These are phyloP conservation scores for Pterostichus niger DNA, from an alignment of 2,888 invertebrate genomes.

Conservation along the genomic window DNA sequence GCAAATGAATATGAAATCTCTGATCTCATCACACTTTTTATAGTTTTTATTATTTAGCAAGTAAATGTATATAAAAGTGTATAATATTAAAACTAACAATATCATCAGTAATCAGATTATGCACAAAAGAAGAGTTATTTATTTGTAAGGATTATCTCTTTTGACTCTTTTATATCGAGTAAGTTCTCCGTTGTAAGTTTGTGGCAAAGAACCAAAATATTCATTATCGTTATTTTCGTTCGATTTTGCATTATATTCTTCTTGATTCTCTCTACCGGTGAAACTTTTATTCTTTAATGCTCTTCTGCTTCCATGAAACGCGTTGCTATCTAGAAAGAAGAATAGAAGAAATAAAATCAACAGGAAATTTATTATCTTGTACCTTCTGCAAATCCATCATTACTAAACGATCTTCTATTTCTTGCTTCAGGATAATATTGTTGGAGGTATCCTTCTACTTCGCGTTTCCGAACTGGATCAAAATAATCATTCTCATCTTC, in stretches of 20 bases:
- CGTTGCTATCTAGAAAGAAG: slow-evolving; percentile 41
- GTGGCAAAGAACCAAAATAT: slow-evolving; percentile 76
- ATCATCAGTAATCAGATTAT: slow-evolving; percentile 32
- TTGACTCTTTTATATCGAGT: slow-evolving; percentile 76
- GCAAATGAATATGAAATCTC: neutral
- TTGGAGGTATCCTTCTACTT: slow-evolving; percentile 38
- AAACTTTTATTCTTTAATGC: slow-evolving; percentile 65
- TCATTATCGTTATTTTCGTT: slow-evolving; percentile 72
- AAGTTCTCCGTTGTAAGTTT: slow-evolving; percentile 74
- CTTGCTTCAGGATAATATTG: slow-evolving; percentile 64
- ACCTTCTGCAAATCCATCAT: slow-evolving; percentile 67
- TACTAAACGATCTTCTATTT: slow-evolving; percentile 69
- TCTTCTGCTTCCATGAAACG: slow-evolving; percentile 43
- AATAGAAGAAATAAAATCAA: slow-evolving; percentile 36
- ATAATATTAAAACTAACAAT: slow-evolving; percentile 42
- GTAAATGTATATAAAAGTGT: slow-evolving; percentile 21
- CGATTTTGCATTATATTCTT: slow-evolving; percentile 37
- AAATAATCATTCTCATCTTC: slow-evolving; percentile 62
- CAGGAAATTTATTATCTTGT: slow-evolving; percentile 43
- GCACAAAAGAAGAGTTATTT: slow-evolving; percentile 18
- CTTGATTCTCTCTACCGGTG: slow-evolving; percentile 23
- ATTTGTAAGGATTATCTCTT: slow-evolving; percentile 67
- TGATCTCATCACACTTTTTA: neutral
- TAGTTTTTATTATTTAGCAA: slow-evolving; percentile 27
- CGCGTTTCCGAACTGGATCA: slow-evolving; percentile 59